Evolutionary conservation across 2,113 vertebrate genomes (phyloP), one percentile per base, ranked within the genome.

Genomic region (Strigops habroptila): DNA sequence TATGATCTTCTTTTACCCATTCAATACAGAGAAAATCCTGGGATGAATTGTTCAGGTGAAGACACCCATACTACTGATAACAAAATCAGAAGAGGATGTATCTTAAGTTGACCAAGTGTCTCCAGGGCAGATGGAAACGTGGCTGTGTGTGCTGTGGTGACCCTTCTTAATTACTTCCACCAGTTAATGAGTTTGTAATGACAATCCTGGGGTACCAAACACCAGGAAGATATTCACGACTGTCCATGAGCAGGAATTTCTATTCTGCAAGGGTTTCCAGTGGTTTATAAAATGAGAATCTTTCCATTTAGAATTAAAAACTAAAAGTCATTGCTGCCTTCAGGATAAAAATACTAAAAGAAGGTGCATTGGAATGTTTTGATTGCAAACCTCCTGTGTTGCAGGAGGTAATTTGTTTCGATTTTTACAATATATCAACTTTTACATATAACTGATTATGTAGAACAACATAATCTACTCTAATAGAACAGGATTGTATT

Each of bases 331-430:
- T 60, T 74, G 19, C 55, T 93, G 60, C 73, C 68, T 93, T 25
- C 46, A 71, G 92, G 69, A 86, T 41, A 90, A 88, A 90, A 91
- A 62, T 35, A 27, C 17, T 49, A 71, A n/a, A 57, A 65, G 59
- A 69, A 17, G 6, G 15, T 41, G 22, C 73, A 31, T 19, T 23
- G 86, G 49, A 86, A 86, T 70, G 69, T 94, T 97, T 95, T 90
- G 55, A 86, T 63, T 86, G 73, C 57, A 59, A 59, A 35, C 57
- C 33, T 59, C 86, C 41, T 83, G 49, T 70, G 64, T 83, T 86
- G 83, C 33, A 92, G 62, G 59, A 92, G 35, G 35, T 84, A 83
- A 95, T 94, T 80, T 70, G 82, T 88, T 96, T 95, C 93, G 93
- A 94, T 90, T 96, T 96, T 48, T 57, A 68, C 18, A 25, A 78